A percentile compares a stretch with the other conserved stretches of the same genome.
phyloP scores from a whole-genome alignment of 2,113 vertebrate genomes.

The Cranoglanis bouderius region DNA sequence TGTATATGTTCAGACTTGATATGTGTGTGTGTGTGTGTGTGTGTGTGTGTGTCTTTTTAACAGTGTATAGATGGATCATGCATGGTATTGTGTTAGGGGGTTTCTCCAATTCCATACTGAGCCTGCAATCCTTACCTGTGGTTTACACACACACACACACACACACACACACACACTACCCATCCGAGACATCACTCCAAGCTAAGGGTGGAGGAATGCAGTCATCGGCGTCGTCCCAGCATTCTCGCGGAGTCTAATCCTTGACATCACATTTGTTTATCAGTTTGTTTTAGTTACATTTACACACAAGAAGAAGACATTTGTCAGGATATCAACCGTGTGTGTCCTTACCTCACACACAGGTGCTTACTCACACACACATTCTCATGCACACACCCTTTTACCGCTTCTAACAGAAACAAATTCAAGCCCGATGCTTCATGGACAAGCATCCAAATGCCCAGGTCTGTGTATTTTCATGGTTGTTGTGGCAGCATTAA shows the following conservation, averaged over 20 bases:
- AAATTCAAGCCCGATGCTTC: not conserved
- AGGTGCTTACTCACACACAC: constrained; percentile 25
- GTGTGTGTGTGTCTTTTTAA: not conserved
- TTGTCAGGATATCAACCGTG: constrained; percentile 20
- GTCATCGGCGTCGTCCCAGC: constrained; percentile 58
- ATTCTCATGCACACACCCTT: constrained; percentile 1
- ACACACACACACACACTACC: constrained; percentile 7
- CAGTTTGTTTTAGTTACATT: constrained; percentile 51
- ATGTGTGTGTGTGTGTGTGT: constrained; percentile 11
- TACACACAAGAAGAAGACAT: constrained; percentile 20
- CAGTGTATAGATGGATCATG: constrained; percentile 34
- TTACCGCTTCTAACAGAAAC: constrained; percentile 13
- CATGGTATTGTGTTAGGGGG: constrained; percentile 56
- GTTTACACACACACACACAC: constrained; percentile 45
- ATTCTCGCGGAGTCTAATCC: constrained; percentile 64
- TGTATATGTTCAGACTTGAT: constrained; percentile 19
- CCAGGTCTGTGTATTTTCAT: constrained; percentile 38
- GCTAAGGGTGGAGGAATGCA: constrained; percentile 59
- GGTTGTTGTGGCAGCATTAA: constrained; percentile 30
- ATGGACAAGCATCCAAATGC: constrained; percentile 3
- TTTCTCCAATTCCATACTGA: constrained; percentile 35
- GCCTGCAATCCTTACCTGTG: constrained; percentile 13
- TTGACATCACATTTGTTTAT: constrained; percentile 57
- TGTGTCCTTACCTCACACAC: constrained; percentile 45
- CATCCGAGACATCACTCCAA: constrained; percentile 60